Evolutionary conservation across 2,797 vertebrate genomes (phyloP).

Genomic region (Eulemur mongoz): DNA sequence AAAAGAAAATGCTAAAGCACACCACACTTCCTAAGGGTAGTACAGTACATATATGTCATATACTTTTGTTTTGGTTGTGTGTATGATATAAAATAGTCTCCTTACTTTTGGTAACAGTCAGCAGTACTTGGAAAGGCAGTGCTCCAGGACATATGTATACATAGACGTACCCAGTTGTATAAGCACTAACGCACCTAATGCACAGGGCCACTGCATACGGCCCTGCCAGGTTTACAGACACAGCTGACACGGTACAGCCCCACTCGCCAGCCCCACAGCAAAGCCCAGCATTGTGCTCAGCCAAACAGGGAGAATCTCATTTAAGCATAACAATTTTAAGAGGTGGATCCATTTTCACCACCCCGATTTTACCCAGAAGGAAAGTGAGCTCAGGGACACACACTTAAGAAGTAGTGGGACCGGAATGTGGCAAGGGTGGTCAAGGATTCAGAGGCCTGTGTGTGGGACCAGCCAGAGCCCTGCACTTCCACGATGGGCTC

Average conservation of each 20-base stretch:
- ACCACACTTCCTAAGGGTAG: neutral
- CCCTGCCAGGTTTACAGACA: neutral
- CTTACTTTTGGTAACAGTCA: neutral
- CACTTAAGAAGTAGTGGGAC: neutral
- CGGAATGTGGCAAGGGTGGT: neutral
- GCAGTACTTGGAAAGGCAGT: neutral
- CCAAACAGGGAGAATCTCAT: neutral
- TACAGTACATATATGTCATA: neutral
- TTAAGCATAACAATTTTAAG: neutral
- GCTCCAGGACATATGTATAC: neutral
- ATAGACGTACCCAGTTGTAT: neutral
- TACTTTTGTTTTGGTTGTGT: neutral
- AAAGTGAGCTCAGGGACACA: neutral
- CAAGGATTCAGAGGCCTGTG: neutral
- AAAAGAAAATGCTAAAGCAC: neutral
- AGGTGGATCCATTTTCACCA: neutral
- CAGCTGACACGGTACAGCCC: neutral
- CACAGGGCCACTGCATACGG: neutral
- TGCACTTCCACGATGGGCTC: neutral
- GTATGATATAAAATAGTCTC: neutral
- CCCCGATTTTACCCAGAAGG: neutral
- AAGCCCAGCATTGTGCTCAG: neutral
- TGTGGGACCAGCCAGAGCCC: rapidly evolving
- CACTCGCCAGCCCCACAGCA: neutral
- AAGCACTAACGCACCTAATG: neutral